Base-by-base conservation (phyloP, 1,140 invertebrate genomes). In the Sitophilus oryzae region DNA sequence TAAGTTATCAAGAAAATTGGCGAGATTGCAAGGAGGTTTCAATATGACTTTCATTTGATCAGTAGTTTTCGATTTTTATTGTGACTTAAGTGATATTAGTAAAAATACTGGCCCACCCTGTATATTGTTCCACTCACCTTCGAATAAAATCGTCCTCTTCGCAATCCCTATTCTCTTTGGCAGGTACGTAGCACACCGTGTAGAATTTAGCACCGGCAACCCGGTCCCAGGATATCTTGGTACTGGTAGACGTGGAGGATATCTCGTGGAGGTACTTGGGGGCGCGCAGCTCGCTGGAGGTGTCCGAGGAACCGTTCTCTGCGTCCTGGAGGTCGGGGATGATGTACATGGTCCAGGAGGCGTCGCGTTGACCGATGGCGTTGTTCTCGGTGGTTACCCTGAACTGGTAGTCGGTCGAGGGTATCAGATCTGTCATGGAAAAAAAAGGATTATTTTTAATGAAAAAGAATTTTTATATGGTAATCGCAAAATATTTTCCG, bases 131-230 rank as follows among this genome's bases (percentile, higher is more conserved):
- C n/a, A n/a, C 8, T 30, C 53, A 73, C 70, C 69, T 73, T 53
- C 64, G 62, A 5, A 73, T 49, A 34, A 69, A 68, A 30, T 52
- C 67, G 15, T 40, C 45, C 1, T 61, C 51, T 11, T 59, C 55
- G 40, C 62, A 66, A 3, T 56, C 46, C 11, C 38, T 62, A 18
- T 53, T 63, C 36, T 60, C 46, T 19, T 59, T 46, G 15, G 45
- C 38, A 21, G 55, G 50, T 25, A 53, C 25, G 37, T 53, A 62
- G 51, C 63, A 64, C 22, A 69, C 49, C 3, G 36, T 58, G 25
- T 60, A 65, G 52, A 45, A 69, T 44, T 60, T 62, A 15, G 62
- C 49, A 43, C 58, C 57, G 15, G 50, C 11, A 14, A 60, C 45
- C 16, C 44, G 11, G 15, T 62, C 57, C 64, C 64, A 66, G 6